Conservation (phyloP, 2,888 invertebrate genomes). For the Drosophila prostipennis region DNA sequence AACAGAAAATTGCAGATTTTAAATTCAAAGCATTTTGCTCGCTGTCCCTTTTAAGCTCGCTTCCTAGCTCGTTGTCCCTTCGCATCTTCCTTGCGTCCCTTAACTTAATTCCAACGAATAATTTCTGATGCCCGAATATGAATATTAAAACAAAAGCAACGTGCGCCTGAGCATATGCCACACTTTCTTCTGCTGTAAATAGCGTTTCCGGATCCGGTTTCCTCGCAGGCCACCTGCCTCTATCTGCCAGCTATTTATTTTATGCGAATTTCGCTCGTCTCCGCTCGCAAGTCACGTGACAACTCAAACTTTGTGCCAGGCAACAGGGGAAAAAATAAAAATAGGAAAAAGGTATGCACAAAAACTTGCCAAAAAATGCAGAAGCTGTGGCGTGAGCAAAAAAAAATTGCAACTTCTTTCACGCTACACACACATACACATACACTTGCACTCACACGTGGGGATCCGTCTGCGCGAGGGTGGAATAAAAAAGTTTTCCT, state of each 20-base stretch:
- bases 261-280: constrained; percentile 58
- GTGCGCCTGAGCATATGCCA: constrained; percentile 59
- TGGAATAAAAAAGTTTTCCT: constrained; percentile 38
- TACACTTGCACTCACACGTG: constrained; percentile 22
- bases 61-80: constrained; percentile 31
- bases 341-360: constrained; percentile 14
- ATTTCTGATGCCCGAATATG: constrained; percentile 78
- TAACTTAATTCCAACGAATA: constrained; percentile 74
- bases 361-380: constrained; percentile 52
- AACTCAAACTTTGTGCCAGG: constrained; percentile 53
- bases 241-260: constrained; percentile 41
- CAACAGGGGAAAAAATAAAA: constrained; percentile 9
- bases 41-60: constrained; percentile 65
- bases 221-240: constrained; percentile 16
- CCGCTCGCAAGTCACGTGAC: constrained; percentile 65
- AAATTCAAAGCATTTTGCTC: constrained; percentile 78
- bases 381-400: constrained; percentile 5
- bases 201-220: constrained; percentile 46
- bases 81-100: background rate
- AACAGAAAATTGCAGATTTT: constrained; percentile 81
- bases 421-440: constrained; percentile 29
- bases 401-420: constrained; percentile 47
- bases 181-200: constrained; percentile 59
- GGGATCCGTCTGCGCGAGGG: constrained; percentile 5
- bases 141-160: constrained; percentile 75